Evolutionary conservation across 2,113 vertebrate genomes (phyloP), one percentile per base, ranked within the genome.

Genomic region (Origma solitaria): DNA sequence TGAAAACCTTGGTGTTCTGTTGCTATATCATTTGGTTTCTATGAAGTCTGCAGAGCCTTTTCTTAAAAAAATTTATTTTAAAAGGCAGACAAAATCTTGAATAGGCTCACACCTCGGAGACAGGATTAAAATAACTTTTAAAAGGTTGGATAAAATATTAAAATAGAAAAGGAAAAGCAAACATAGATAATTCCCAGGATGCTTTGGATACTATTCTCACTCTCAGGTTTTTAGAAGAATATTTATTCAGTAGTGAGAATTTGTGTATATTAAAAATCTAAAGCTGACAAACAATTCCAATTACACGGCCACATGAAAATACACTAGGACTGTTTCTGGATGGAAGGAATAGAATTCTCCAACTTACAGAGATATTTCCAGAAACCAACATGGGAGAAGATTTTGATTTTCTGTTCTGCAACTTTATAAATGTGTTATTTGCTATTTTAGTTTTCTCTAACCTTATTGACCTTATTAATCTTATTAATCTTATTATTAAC

Each of bases 11-110:
- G 31, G 45, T 89, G 78, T 70, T 92, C 58, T 95, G 71, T 94
- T 95, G 70, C 82, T 95, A 82, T 86, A 87, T 77, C 73, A 91
- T 95, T 91, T 95, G 38, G 47, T 95, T 95, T 94, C 84, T 60
- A 22, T 61, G 38, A 95, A 87, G 38, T 77, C 50, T 87, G 65
- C 2, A 85, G 38, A 77, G 31, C 0, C 5, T 15, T 30, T 0
- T 4, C 13, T 25, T 35, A 54, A 28, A 2, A 6, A 23, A 47
- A 65, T 83, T 83, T 79, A 54, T 76, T 82, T 83, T 71, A 60
- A 77, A 82, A 82, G 33, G 61, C 54, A 80, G 57, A 49, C 4
- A 72, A 93, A 89, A 82, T 89, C 53, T 85, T 88, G 54, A 95
- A 85, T 92, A 77, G 73, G 7, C 30, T 91, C 30, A 90, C 58